Evolutionary conservation across 1,140 invertebrate genomes (phyloP).

Genomic region (Panagrolaimus sp.): DNA sequence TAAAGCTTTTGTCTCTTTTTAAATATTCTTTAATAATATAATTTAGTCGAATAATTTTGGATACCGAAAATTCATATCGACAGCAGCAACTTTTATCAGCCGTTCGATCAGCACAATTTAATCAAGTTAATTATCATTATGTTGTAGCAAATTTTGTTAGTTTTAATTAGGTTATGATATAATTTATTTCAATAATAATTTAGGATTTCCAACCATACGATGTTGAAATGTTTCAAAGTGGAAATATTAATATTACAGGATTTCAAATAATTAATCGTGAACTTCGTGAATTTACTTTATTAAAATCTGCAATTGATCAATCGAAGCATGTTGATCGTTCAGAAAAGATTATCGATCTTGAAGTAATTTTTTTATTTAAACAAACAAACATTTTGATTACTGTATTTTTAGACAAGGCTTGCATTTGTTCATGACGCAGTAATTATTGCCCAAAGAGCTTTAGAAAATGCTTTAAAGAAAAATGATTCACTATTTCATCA

Average conservation of each 20-base stretch:
- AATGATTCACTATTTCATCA: slow-evolving; percentile 58
- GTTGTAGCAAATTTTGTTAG: slow-evolving; percentile 51
- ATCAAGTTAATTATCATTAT: slow-evolving; percentile 57
- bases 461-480: slow-evolving; percentile 41
- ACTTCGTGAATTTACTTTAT: slow-evolving; percentile 28
- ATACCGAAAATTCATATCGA: slow-evolving; percentile 38
- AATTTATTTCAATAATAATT: slow-evolving; percentile 14
- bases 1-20: background rate
- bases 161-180: background rate
- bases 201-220: slow-evolving; percentile 59
- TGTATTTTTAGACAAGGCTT: slow-evolving; percentile 31
- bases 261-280: slow-evolving; percentile 58
- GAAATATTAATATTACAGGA: slow-evolving; percentile 62
- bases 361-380: slow-evolving; percentile 17
- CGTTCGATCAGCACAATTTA: slow-evolving; percentile 57
- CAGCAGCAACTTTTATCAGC: slow-evolving; percentile 55
- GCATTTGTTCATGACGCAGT: slow-evolving; percentile 58
- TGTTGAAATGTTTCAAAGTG: slow-evolving; percentile 60
- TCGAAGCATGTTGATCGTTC: slow-evolving; percentile 21
- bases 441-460: slow-evolving; percentile 53
- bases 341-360: slow-evolving; percentile 29
- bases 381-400: too few relatives aligned
- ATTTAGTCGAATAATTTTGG: slow-evolving; percentile 40
- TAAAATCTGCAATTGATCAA: slow-evolving; percentile 32
- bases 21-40: background rate